A percentile compares a stretch with the other conserved stretches of the same genome.
Conservation (phyloP, 2,113 vertebrate genomes). For the Laterallus jamaicensis region DNA sequence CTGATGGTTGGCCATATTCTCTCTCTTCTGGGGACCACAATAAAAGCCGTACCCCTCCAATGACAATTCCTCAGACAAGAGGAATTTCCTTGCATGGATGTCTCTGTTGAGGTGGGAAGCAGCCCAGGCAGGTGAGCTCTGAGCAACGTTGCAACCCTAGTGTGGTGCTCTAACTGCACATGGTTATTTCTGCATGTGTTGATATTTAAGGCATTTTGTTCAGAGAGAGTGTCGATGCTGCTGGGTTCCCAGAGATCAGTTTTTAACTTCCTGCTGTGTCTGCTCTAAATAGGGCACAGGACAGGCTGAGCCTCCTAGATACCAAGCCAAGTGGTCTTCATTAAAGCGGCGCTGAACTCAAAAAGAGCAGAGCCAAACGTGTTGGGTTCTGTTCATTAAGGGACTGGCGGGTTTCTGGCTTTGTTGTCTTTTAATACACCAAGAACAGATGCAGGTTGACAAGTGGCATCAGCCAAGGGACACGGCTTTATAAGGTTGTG, state of each 20-base stretch:
- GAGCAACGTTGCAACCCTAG: neutral
- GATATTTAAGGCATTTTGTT: neutral
- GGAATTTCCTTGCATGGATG: neutral
- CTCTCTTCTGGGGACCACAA: neutral
- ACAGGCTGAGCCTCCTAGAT: neutral
- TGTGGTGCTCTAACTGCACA: neutral
- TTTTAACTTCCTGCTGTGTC: neutral
- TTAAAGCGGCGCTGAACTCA: neutral
- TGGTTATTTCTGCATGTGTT: neutral
- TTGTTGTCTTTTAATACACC: constrained; percentile 34
- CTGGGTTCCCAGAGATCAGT: neutral
- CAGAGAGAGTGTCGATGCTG: neutral
- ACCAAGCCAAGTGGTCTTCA: neutral
- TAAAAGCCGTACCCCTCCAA: neutral
- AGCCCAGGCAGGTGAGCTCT: neutral
- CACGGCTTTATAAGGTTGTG: constrained; percentile 41
- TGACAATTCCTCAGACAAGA: neutral
- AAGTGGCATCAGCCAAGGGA: constrained; percentile 52
- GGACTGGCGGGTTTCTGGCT: neutral
- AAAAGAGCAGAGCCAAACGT: constrained; percentile 10
- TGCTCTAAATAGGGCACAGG: neutral
- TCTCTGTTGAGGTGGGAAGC: accelerated
- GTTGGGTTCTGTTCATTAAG: neutral
- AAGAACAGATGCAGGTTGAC: constrained; percentile 56
- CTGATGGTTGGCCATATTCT: neutral